Conservation (phyloP, 2,888 invertebrate genomes). For the Phortica magna region DNA sequence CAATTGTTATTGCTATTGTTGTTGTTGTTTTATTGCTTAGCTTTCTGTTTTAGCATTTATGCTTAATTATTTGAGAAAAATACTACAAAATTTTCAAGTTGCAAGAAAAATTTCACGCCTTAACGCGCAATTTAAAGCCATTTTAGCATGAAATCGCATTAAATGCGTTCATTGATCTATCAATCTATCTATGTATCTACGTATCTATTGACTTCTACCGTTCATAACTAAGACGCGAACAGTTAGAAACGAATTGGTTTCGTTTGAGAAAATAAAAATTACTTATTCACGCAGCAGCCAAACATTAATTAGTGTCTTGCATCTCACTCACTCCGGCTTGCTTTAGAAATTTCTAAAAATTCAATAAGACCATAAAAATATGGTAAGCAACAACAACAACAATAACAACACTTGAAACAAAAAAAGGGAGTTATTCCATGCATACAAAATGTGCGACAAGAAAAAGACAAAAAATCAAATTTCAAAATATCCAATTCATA, state of each 20-base stretch:
- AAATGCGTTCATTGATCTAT: constrained; percentile 21
- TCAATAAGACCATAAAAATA: not conserved
- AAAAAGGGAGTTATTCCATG: not conserved
- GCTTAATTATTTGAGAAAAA: constrained; percentile 32
- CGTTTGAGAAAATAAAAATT: not conserved
- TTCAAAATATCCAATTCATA: constrained; percentile 12
- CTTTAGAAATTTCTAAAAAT: not conserved
- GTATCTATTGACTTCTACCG: too few species aligned
- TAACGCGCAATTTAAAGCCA: constrained; percentile 9
- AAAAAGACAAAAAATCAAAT: not conserved
- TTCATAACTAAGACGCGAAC: not conserved
- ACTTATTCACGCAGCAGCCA: constrained; percentile 17
- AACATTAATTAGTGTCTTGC: not conserved
- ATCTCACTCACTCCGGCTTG: not conserved
- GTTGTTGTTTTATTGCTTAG: not conserved
- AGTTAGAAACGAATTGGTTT: constrained; percentile 10
- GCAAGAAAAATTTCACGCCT: not conserved
- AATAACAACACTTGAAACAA: not conserved
- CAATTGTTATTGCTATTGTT: too few species aligned
- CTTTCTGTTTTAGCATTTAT: not conserved
- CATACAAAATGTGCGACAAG: constrained; percentile 1
- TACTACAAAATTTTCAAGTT: constrained; percentile 1
- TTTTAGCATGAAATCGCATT: constrained; percentile 5
- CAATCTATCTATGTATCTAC: not conserved
- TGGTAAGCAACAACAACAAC: not conserved